Evolutionary conservation across 1,140 invertebrate genomes (phyloP).

Genomic region (Caenorhabditis briggsae): DNA sequence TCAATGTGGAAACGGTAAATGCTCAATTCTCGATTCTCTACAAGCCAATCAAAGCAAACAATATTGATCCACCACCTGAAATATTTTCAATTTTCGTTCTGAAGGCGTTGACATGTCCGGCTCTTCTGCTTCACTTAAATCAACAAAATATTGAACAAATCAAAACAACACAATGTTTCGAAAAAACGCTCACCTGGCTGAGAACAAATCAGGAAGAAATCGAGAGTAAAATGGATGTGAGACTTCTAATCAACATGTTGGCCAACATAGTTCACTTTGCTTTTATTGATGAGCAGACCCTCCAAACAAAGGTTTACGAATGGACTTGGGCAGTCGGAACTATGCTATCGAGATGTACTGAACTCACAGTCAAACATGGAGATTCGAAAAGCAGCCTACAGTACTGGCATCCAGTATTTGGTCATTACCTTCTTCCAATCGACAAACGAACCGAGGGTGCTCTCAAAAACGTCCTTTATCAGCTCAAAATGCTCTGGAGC

Average conservation of each 20-base stretch:
- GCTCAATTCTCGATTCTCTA: conserved; percentile 64
- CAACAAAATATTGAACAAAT: neutral
- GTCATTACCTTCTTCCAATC: conserved; percentile 58
- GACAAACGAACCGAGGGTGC: conserved; percentile 61
- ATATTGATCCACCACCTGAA: neutral
- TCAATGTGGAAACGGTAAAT: conserved; percentile 61
- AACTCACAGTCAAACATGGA: conserved; percentile 45
- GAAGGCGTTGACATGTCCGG: conserved; percentile 57
- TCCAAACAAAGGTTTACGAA: conserved; percentile 34
- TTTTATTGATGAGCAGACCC: neutral
- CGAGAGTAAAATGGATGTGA: conserved; percentile 3
- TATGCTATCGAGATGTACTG: conserved; percentile 51
- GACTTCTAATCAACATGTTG: conserved; percentile 2
- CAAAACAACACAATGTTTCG: conserved; percentile 6
- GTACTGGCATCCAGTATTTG: conserved; percentile 63
- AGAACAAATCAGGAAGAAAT: conserved; percentile 15
- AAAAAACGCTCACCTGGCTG: neutral
- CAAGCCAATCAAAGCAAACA: conserved; percentile 46
- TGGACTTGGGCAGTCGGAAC: conserved; percentile 57
- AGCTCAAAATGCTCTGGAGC: conserved; percentile 63
- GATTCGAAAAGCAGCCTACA: conserved; percentile 44
- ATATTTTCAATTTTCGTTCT: conserved; percentile 38
- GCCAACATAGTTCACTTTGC: conserved; percentile 39
- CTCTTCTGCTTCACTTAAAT: conserved; percentile 59
- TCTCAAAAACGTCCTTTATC: conserved; percentile 48